Percentiles rank a stretch among this genome's conserved stretches.
Evolutionary conservation across 2,113 vertebrate genomes (phyloP).

Genomic region (Mormoops blainvillei): DNA sequence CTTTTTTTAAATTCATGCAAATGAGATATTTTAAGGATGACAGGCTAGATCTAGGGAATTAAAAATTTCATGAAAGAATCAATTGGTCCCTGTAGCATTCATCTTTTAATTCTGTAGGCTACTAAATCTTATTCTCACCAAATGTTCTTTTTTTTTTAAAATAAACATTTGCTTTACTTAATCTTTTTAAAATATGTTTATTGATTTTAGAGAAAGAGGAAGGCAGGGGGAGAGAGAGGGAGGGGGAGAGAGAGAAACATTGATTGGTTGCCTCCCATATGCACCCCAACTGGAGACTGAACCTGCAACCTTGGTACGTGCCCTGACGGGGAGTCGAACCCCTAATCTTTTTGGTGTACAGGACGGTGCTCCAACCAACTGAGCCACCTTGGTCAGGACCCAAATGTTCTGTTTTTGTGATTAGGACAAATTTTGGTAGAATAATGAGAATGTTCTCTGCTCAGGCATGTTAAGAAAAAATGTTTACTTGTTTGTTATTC

Average conservation of each 20-base stretch:
- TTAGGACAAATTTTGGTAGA: background rate
- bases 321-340: too few relatives aligned
- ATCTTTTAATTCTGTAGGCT: background rate
- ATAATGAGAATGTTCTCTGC: background rate
- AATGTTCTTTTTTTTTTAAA: background rate
- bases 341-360: too few relatives aligned
- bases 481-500: background rate
- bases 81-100: background rate
- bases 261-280: too few relatives aligned
- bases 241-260: too few relatives aligned
- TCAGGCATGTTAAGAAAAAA: background rate
- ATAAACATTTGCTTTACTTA: too few relatives aligned
- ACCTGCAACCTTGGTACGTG: too few relatives aligned
- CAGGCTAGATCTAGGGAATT: background rate
- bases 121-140: background rate
- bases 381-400: too few relatives aligned
- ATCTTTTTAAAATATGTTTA: too few relatives aligned
- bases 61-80: constrained; percentile 32
- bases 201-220: too few relatives aligned
- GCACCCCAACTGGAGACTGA: too few relatives aligned
- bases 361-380: too few relatives aligned
- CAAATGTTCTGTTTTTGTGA: background rate
- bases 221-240: too few relatives aligned
- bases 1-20: background rate
- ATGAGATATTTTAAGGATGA: constrained; percentile 23